These are phyloP conservation scores for Sminthurides aquaticus DNA, from an alignment of 2,888 invertebrate species.

Conservation along the genomic window DNA sequence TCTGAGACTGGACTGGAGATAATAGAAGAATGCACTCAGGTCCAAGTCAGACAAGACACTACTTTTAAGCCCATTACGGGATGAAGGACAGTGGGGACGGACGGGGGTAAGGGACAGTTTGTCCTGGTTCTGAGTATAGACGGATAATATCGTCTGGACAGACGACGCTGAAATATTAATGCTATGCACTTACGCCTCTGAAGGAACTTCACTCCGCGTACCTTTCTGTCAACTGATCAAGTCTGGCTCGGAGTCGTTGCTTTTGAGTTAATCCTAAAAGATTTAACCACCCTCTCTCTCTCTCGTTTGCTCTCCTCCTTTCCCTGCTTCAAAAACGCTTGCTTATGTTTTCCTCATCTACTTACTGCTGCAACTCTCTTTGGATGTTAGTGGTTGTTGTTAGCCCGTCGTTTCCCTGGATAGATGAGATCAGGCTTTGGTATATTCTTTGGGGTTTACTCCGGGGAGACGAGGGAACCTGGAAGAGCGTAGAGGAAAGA, in stretches of 20 bases:
- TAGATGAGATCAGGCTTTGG: too few relatives aligned
- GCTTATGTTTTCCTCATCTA: too few relatives aligned
- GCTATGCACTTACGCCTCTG: too few relatives aligned
- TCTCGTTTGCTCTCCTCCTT: neutral
- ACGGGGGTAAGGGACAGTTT: neutral
- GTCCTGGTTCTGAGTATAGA: neutral
- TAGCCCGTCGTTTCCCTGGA: too few relatives aligned
- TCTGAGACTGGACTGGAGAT: neutral
- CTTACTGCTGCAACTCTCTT: too few relatives aligned
- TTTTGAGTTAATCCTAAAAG: neutral
- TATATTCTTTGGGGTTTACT: too few relatives aligned
- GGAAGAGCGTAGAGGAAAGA: too few relatives aligned
- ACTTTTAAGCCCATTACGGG: neutral
- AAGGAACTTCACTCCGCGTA: neutral
- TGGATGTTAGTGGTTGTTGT: too few relatives aligned
- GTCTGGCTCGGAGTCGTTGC: neutral
- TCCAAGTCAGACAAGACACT: neutral
- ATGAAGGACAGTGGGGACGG: neutral
- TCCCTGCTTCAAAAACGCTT: too few relatives aligned
- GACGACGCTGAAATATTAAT: neutral
- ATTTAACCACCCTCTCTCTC: neutral
- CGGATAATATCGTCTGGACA: neutral
- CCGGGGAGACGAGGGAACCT: too few relatives aligned
- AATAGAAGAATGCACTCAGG: neutral
- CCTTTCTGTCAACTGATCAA: neutral